Conservation (phyloP, 1,140 invertebrate species). For the Brachionus rubens region DNA sequence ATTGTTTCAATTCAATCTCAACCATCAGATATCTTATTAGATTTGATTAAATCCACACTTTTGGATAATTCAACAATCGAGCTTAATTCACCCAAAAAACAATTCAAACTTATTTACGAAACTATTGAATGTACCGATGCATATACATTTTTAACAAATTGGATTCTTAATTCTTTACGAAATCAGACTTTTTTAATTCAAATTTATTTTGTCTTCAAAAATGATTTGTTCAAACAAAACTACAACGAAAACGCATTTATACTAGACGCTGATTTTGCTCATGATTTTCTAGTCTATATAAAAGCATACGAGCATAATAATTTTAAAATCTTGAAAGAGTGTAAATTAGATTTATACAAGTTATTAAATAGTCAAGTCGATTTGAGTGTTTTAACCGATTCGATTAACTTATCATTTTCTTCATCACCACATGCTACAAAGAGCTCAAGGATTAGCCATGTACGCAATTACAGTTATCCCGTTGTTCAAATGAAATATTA, state of each 20-base stretch:
- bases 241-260: constrained; percentile 1
- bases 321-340: neutral
- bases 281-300: constrained; percentile 25
- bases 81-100: neutral
- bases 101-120: constrained; percentile 1
- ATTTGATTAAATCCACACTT: neutral
- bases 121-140: neutral
- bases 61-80: neutral
- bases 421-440: too few species aligned
- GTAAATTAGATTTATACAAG: neutral
- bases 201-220: neutral
- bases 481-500: too few species aligned
- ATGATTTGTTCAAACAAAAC: neutral
- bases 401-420: neutral
- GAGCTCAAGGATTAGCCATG: too few species aligned
- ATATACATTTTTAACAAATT: neutral
- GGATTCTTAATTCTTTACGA: constrained; percentile 34
- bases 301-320: constrained; percentile 6
- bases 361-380: neutral
- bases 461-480: neutral
- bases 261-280: neutral
- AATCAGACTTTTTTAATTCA: constrained; percentile 26
- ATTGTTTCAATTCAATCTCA: neutral
- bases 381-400: neutral
- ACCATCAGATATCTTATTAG: neutral